Base-by-base conservation (phyloP, 1,140 invertebrate species). In the Neodiprion lecontei region DNA sequence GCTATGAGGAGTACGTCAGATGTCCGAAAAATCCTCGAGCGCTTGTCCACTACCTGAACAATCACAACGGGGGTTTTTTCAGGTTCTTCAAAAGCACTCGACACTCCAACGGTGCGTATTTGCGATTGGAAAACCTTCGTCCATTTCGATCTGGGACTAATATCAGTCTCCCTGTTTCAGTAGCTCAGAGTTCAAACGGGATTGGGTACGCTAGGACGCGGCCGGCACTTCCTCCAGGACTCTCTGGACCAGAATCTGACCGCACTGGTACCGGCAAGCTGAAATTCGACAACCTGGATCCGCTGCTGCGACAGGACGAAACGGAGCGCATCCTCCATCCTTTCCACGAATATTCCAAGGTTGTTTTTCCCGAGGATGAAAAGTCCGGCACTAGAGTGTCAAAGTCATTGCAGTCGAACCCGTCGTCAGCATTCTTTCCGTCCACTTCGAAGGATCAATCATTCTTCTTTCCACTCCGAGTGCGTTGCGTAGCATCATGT, bases 31-130 rank as follows among this genome's bases (percentile, higher is more conserved):
- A 94, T 81, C 88, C 93, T 47, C 91, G 93, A 74, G 90, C 92
- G 79, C 88, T 95, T 10, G 89, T 95, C 48, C 88, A 94, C 82
- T 96, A 96, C 83, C 88, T 96, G 68, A 96, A 96, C 86, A 96
- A 96, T 85, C 91, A 96, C 82, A 95, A 95, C 74, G 95, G 95
- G 65, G 95, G 95, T 10, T 95, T 96, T 83, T 96, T 95, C 83
- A 90, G 93, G 72, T 94, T 94, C 80, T 95, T 96, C 81, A 92
- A 90, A 49, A 69, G 7, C 23, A 69, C 61, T 21, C 61, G 61
- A 7, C 1, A 65, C 12, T 65, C 61, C 1, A 65, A 14, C 7
- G 17, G 17, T 65, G 12, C 28, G 68, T 17, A 69, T 40, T 14
- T 21, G 21, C 21, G 61, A 66, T 5, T 21, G 61, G 3, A 14